Percentiles rank a stretch among this genome's conserved stretches.
These are phyloP conservation scores for Copsychus sechellarum DNA, from an alignment of 2,113 vertebrate species.

Conservation along the genomic window DNA sequence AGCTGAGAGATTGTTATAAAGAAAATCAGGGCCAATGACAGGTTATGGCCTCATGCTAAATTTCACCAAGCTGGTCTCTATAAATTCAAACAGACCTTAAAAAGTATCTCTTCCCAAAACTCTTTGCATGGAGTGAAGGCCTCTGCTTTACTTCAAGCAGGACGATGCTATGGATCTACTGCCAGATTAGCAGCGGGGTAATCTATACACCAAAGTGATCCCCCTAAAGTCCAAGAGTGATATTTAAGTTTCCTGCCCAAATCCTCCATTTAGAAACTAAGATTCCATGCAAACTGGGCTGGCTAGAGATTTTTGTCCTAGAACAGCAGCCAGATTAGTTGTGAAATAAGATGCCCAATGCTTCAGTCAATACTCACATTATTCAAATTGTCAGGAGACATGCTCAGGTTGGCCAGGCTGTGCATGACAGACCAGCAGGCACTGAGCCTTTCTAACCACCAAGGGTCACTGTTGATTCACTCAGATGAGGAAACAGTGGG, in stretches of 20 bases:
- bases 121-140: background rate
- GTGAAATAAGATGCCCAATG: background rate
- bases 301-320: background rate
- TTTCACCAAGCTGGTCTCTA: background rate
- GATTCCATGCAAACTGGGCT: background rate
- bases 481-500: background rate
- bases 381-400: background rate
- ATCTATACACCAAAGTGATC: background rate
- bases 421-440: background rate
- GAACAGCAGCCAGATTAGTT: background rate
- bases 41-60: background rate
- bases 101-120: background rate
- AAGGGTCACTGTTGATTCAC: slow-evolving; percentile 66
- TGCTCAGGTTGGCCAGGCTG: background rate
- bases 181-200: background rate
- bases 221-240: background rate
- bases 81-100: background rate
- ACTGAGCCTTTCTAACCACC: slow-evolving; percentile 43
- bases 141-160: background rate
- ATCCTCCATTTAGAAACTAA: background rate
- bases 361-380: background rate
- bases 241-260: background rate
- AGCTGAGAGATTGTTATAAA: background rate
- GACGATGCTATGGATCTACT: background rate
- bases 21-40: background rate